A percentile compares a stretch with the other conserved stretches of the same genome.
Evolutionary conservation across 92 coral and sea anemone genomes (phyloP).

Genomic region (Porites lobata): DNA sequence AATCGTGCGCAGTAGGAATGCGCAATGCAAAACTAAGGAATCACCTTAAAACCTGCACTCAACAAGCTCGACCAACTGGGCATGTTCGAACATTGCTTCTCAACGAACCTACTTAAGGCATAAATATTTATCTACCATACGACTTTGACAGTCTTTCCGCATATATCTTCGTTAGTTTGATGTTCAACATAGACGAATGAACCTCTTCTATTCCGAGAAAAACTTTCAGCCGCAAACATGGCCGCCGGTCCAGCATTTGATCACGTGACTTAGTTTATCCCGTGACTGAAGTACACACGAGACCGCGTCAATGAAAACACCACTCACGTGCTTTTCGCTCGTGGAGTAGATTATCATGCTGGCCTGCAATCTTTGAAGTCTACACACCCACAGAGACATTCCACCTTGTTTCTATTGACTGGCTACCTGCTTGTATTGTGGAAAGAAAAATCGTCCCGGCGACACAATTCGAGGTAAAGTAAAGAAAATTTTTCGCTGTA

Average conservation of each 20-base stretch:
- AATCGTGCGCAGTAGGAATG: too few relatives aligned
- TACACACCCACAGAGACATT: slow-evolving; percentile 1
- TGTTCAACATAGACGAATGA: neutral
- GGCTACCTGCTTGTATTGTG: slow-evolving; percentile 36
- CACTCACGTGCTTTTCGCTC: slow-evolving; percentile 8
- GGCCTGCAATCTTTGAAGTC: slow-evolving; percentile 20
- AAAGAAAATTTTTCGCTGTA: neutral
- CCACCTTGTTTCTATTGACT: slow-evolving; percentile 23
- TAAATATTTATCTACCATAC: neutral
- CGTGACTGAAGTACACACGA: neutral
- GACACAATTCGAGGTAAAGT: slow-evolving; percentile 38
- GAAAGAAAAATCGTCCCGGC: slow-evolving; percentile 37
- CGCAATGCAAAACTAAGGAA: too few relatives aligned
- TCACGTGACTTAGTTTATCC: neutral
- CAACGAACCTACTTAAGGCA: slow-evolving; percentile 23
- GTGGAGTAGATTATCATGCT: slow-evolving; percentile 6
- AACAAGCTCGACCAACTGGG: neutral
- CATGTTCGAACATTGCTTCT: slow-evolving; percentile 3
- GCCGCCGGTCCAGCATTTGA: neutral
- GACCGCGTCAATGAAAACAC: slow-evolving; percentile 1
- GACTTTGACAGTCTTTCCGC: slow-evolving; percentile 1
- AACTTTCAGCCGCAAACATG: slow-evolving; percentile 11
- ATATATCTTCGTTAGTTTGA: slow-evolving; percentile 4
- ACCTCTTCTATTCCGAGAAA: slow-evolving; percentile 14
- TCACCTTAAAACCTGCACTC: neutral